Evolutionary conservation across 2,888 invertebrate species (phyloP).

Genomic region (Drosophila anomalata): DNA sequence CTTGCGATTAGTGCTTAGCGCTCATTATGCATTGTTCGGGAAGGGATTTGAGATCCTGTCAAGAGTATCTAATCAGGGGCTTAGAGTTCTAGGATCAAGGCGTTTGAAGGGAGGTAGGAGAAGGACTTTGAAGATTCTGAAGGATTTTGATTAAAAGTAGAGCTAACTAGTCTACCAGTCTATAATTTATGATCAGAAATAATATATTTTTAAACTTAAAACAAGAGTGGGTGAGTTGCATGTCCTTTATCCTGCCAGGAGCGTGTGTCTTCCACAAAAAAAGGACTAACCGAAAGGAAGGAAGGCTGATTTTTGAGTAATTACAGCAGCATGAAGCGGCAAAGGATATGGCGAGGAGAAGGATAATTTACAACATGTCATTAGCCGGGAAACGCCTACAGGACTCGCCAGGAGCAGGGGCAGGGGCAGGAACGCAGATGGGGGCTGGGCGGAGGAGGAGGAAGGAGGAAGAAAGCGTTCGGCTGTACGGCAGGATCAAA

Average conservation of each 20-base stretch:
- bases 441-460: slow-evolving; percentile 40
- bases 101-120: slow-evolving; percentile 18
- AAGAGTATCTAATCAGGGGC: slow-evolving; percentile 27
- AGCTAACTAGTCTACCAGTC: too few relatives aligned
- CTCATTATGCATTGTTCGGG: slow-evolving; percentile 38
- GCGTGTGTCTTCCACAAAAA: not conserved
- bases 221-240: too few relatives aligned
- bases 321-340: slow-evolving; percentile 46
- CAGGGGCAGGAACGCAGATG: slow-evolving; percentile 10
- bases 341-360: slow-evolving; percentile 32
- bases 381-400: slow-evolving; percentile 75
- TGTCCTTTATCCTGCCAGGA: too few relatives aligned
- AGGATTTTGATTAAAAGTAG: too few relatives aligned
- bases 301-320: slow-evolving; percentile 42
- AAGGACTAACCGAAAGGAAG: slow-evolving; percentile 19
- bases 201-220: too few relatives aligned
- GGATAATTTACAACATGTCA: slow-evolving; percentile 78
- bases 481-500: slow-evolving; percentile 71
- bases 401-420: slow-evolving; percentile 9
- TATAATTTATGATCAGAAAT: too few relatives aligned
- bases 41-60: slow-evolving; percentile 18
- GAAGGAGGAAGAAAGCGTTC: slow-evolving; percentile 8
- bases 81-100: slow-evolving; percentile 13
- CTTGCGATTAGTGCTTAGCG: slow-evolving; percentile 29
- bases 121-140: not conserved